A percentile compares a stretch with the other conserved stretches of the same genome.
Evolutionary conservation across 2,797 vertebrate genomes (phyloP).

Genomic region (Euthynnus affinis): DNA sequence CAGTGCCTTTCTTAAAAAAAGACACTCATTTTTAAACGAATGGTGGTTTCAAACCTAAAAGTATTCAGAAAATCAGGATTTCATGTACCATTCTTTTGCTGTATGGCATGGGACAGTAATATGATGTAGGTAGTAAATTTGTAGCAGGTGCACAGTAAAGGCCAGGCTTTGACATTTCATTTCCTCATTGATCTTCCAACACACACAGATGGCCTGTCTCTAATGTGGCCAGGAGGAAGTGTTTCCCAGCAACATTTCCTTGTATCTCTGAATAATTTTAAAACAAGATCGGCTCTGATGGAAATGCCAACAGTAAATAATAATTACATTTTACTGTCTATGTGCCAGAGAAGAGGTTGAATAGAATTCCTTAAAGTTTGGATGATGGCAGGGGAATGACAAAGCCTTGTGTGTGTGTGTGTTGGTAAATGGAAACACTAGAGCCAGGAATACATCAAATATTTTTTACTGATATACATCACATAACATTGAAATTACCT

Average conservation of each 20-base stretch:
- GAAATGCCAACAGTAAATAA: not conserved
- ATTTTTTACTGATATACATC: slow-evolving; percentile 7
- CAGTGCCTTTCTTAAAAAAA: too few relatives aligned
- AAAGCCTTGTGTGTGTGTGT: slow-evolving; percentile 14
- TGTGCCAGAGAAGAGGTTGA: not conserved
- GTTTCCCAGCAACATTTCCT: not conserved
- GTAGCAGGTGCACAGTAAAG: slow-evolving; percentile 44
- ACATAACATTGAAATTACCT: slow-evolving; percentile 38
- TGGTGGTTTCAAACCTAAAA: too few relatives aligned
- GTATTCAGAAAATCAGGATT: not conserved
- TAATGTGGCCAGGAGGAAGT: slow-evolving; percentile 1
- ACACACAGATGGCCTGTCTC: slow-evolving; percentile 39
- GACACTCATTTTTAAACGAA: too few relatives aligned
- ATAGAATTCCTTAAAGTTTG: not conserved
- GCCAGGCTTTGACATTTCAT: slow-evolving; percentile 40
- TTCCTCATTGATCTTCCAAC: slow-evolving; percentile 46
- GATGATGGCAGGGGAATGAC: not conserved
- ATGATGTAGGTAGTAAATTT: not conserved
- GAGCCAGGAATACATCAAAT: slow-evolving; percentile 10
- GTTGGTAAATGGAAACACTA: slow-evolving; percentile 29
- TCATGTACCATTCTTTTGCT: not conserved
- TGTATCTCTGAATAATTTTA: not conserved
- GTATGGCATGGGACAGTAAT: slow-evolving; percentile 4
- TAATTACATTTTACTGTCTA: not conserved
- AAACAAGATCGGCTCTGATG: not conserved